Percentiles rank a stretch among this genome's conserved stretches.
Evolutionary conservation across 2,113 vertebrate genomes (phyloP).

Genomic region (Lepus europaeus): DNA sequence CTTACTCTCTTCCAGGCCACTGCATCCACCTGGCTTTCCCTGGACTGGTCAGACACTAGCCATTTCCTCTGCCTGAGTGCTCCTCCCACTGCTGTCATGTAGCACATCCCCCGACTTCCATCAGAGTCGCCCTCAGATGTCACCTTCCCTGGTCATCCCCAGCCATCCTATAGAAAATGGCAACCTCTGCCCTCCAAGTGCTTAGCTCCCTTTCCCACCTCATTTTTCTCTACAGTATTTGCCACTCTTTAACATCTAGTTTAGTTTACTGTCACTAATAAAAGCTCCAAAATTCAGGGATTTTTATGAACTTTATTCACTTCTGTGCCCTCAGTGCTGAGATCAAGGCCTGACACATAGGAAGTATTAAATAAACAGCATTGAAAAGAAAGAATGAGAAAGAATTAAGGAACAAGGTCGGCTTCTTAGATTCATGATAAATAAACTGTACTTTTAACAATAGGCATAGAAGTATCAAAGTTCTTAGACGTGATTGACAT

Average conservation of each 20-base stretch:
- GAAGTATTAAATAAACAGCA: not conserved
- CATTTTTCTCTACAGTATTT: not conserved
- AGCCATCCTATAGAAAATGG: not conserved
- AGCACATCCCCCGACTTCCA: not conserved
- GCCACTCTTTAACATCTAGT: not conserved
- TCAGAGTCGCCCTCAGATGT: not conserved
- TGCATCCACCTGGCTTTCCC: not conserved
- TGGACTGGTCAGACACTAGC: not conserved
- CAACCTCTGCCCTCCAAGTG: not conserved
- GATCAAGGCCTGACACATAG: not conserved
- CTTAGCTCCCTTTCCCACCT: not conserved
- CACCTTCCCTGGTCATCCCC: not conserved
- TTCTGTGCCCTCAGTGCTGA: not conserved
- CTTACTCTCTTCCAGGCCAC: not conserved
- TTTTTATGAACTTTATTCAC: not conserved
- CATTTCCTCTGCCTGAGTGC: not conserved
- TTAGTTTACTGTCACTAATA: not conserved
- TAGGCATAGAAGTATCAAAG: not conserved
- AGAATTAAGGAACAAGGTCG: not conserved
- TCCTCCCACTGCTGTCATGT: rapidly evolving
- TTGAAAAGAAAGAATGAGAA: not conserved
- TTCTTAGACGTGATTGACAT: conserved; percentile 11
- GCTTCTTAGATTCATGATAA: not conserved
- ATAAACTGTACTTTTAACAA: not conserved
- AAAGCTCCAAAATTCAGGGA: not conserved